Percentiles rank a stretch among this genome's conserved stretches.
These are phyloP conservation scores for Drosophila eohydei DNA, from an alignment of 2,888 invertebrate genomes.

Conservation along the genomic window DNA sequence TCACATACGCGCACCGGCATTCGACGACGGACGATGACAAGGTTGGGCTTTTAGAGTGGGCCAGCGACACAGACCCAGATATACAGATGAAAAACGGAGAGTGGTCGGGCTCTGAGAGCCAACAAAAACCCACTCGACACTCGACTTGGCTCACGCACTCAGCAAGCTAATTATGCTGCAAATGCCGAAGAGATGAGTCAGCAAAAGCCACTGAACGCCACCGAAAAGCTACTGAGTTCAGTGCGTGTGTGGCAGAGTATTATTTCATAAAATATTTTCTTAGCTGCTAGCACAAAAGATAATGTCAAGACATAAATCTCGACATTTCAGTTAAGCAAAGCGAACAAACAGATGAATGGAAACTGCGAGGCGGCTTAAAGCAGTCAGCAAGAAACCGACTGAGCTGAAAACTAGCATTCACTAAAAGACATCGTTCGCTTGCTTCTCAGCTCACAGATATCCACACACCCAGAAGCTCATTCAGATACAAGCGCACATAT, in stretches of 20 bases:
- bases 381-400: slow-evolving; percentile 9
- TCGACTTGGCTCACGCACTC: slow-evolving; percentile 68
- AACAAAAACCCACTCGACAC: slow-evolving; percentile 38
- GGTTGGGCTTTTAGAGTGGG: slow-evolving; percentile 18
- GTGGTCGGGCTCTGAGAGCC: not conserved
- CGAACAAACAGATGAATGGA: slow-evolving; percentile 53
- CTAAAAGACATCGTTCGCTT: slow-evolving; percentile 38
- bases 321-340: slow-evolving; percentile 72
- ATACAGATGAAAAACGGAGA: not conserved
- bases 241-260: slow-evolving; percentile 39
- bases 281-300: slow-evolving; percentile 76
- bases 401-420: slow-evolving; percentile 50
- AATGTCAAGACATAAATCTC: slow-evolving; percentile 80
- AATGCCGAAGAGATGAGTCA: slow-evolving; percentile 72
- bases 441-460: slow-evolving; percentile 35
- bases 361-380: slow-evolving; percentile 53
- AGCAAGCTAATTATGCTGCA: slow-evolving; percentile 76
- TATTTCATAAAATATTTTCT: slow-evolving; percentile 81
- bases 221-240: slow-evolving; percentile 45
- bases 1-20: slow-evolving; percentile 26
- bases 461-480: not conserved
- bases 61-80: not conserved
- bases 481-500: slow-evolving; percentile 33
- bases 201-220: slow-evolving; percentile 76
- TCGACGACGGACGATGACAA: slow-evolving; percentile 31